Conservation (phyloP, 2,797 vertebrate genomes). For the Tauraco hartlaubi region DNA sequence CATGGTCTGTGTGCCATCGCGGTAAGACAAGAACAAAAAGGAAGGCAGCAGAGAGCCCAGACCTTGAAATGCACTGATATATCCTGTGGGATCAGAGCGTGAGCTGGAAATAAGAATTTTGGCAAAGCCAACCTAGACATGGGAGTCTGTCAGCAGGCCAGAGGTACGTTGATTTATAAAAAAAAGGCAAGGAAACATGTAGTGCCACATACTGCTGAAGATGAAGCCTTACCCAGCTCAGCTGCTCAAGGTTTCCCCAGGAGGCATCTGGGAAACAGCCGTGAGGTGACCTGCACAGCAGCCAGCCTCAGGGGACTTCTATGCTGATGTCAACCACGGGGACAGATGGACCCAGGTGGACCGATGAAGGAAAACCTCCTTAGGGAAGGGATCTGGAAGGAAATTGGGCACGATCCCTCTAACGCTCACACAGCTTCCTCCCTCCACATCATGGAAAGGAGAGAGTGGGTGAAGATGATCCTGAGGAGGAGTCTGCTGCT, state of each 20-base stretch:
- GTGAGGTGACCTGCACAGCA: accelerated
- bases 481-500: accelerated
- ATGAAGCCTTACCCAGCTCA: not conserved
- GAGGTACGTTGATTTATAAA: not conserved
- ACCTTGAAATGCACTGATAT: not conserved
- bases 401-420: not conserved
- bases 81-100: not conserved
- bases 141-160: not conserved
- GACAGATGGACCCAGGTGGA: accelerated
- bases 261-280: not conserved
- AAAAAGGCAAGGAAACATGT: not conserved
- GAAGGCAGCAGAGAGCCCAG: not conserved
- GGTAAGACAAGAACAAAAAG: not conserved
- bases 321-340: accelerated
- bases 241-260: not conserved
- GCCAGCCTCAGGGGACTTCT: accelerated
- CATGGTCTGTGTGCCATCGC: not conserved
- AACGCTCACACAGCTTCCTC: not conserved
- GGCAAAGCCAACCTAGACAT: not conserved
- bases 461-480: accelerated
- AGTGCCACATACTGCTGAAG: not conserved
- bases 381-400: not conserved
- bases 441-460: not conserved
- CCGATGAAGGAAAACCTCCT: accelerated
- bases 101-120: not conserved